These are phyloP conservation scores for Bufo bufo DNA, from an alignment of 2,113 vertebrate species.

Conservation along the genomic window DNA sequence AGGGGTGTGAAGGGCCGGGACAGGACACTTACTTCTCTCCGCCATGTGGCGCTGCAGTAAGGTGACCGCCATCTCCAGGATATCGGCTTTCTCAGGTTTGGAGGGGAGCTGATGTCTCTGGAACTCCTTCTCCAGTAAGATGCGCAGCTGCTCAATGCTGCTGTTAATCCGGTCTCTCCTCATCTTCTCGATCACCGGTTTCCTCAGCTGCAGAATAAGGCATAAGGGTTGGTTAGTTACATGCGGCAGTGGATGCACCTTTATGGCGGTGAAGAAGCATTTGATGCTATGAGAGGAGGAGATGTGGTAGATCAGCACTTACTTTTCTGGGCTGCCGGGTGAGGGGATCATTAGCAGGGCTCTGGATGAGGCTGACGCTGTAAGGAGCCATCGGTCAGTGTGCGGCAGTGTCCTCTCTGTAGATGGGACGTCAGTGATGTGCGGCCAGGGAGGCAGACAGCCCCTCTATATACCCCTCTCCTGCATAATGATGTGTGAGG, in stretches of 20 bases:
- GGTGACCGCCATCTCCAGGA: slow-evolving; percentile 82
- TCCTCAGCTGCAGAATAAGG: slow-evolving; percentile 69
- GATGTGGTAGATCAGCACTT: too few species aligned
- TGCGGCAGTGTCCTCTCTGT: not conserved
- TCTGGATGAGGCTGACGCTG: not conserved
- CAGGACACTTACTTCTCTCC: slow-evolving; percentile 60
- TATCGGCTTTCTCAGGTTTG: slow-evolving; percentile 82
- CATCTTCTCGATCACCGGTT: slow-evolving; percentile 81
- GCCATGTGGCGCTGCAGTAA: slow-evolving; percentile 69
- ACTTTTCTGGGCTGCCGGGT: too few species aligned
- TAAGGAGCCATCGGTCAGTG: slow-evolving; percentile 37
- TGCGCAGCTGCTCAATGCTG: slow-evolving; percentile 80
- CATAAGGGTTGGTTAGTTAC: too few species aligned
- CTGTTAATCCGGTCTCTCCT: slow-evolving; percentile 81
- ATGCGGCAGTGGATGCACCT: too few species aligned
- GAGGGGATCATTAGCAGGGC: too few species aligned
- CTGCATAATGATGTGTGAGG: slow-evolving; percentile 43
- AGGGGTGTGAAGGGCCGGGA: not conserved
- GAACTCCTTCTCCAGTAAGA: slow-evolving; percentile 78
- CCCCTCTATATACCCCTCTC: slow-evolving; percentile 45
- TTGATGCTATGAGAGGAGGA: too few species aligned
- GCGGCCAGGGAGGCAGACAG: too few species aligned
- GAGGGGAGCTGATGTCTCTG: slow-evolving; percentile 75
- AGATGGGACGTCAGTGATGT: not conserved
- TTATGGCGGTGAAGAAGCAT: too few species aligned